Conservation (phyloP, 1,140 invertebrate species). For the Wasmannia auropunctata region DNA sequence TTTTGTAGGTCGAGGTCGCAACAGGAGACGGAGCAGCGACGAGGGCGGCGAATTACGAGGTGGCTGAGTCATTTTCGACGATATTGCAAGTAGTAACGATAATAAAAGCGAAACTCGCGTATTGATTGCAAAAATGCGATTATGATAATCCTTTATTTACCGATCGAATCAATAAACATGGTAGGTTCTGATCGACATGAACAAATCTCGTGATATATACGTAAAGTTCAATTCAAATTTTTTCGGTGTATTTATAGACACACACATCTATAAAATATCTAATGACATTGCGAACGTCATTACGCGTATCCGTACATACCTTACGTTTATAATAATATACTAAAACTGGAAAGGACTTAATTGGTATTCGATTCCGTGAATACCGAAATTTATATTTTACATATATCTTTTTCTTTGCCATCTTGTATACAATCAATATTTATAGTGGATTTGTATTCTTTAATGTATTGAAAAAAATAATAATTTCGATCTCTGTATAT, state of each 20-base stretch:
- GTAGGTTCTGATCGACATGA: not conserved
- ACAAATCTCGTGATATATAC: not conserved
- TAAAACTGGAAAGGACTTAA: not conserved
- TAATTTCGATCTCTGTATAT: not conserved
- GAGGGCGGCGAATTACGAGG: constrained; percentile 76
- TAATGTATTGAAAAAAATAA: not conserved
- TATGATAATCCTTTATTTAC: constrained; percentile 15
- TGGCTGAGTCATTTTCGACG: constrained; percentile 63
- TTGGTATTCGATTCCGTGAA: not conserved
- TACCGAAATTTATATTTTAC: not conserved
- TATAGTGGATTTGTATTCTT: not conserved
- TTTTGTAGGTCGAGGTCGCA: constrained; percentile 80
- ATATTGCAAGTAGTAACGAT: constrained; percentile 28
- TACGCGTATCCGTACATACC: not conserved
- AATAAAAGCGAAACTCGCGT: not conserved
- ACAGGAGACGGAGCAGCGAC: constrained; percentile 77
- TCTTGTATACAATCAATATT: not conserved
- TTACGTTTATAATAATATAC: not conserved
- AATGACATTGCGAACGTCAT: not conserved
- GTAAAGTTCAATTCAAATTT: not conserved
- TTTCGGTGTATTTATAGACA: not conserved
- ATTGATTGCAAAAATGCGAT: not conserved
- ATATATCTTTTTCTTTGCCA: constrained; percentile 5
- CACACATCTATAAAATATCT: constrained; percentile 17
- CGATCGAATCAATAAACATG: constrained; percentile 1